These are phyloP conservation scores for Oryzias curvinotus DNA, from an alignment of 2,113 vertebrate genomes.

Conservation along the genomic window DNA sequence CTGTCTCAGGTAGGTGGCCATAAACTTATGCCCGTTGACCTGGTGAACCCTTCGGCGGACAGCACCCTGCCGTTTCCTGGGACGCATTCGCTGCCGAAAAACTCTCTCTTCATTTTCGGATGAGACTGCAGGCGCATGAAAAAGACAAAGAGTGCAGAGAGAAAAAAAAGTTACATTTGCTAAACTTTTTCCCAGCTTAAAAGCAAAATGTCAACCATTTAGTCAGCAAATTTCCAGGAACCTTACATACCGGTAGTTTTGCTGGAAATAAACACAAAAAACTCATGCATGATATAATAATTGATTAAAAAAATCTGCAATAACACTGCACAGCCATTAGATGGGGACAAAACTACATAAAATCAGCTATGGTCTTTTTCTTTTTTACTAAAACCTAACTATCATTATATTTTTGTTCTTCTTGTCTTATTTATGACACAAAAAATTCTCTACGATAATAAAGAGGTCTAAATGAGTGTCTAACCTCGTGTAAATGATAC, in stretches of 20 bases:
- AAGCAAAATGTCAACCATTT: too few relatives aligned
- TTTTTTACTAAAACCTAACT: not conserved
- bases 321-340: constrained; percentile 21
- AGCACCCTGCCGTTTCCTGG: constrained; percentile 90
- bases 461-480: too few relatives aligned
- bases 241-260: not conserved
- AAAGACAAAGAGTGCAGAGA: not conserved
- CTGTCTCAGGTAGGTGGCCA: constrained; percentile 98
- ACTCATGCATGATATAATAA: not conserved
- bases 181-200: too few relatives aligned
- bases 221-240: too few relatives aligned
- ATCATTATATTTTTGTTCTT: not conserved
- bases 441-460: too few relatives aligned
- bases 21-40: constrained; percentile 99
- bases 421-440: not conserved
- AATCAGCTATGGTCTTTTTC: not conserved
- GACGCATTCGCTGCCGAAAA: constrained; percentile 82
- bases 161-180: not conserved
- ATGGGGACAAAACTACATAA: constrained; percentile 1
- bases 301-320: not conserved
- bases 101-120: constrained; percentile 97
- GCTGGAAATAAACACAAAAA: not conserved
- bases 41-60: constrained; percentile 96
- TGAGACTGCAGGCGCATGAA: constrained; percentile 63
- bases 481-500: too few relatives aligned